These are phyloP conservation scores for Anthonomus grandis DNA, from an alignment of 1,140 invertebrate species.

Conservation along the genomic window DNA sequence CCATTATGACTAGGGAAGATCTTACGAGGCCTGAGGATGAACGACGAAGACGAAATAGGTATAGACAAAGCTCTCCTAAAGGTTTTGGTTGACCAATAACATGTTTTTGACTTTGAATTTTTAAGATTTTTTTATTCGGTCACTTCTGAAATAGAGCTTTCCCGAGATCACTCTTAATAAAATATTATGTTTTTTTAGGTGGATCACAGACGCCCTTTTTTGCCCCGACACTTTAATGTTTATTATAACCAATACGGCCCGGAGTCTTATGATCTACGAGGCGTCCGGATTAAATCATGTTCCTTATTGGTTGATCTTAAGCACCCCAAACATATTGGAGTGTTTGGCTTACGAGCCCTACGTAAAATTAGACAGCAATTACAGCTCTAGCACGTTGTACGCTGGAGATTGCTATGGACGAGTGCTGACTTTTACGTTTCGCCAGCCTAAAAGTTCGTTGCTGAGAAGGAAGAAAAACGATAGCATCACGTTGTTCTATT, in stretches of 20 bases:
- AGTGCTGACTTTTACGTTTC: slow-evolving; percentile 49
- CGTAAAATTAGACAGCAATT: neutral
- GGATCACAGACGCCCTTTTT: slow-evolving; percentile 58
- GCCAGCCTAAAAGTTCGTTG: slow-evolving; percentile 50
- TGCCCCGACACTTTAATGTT: slow-evolving; percentile 52
- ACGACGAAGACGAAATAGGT: slow-evolving; percentile 46
- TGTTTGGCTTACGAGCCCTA: slow-evolving; percentile 47
- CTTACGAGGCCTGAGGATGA: slow-evolving; percentile 36
- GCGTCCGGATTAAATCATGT: slow-evolving; percentile 52
- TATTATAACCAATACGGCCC: slow-evolving; percentile 51
- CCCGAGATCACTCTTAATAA: neutral
- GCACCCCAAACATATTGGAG: slow-evolving; percentile 52
- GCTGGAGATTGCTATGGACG: slow-evolving; percentile 53
- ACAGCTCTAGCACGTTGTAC: slow-evolving; percentile 46
- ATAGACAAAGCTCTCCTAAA: neutral
- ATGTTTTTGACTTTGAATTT: neutral
- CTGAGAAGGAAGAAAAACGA: slow-evolving; percentile 51
- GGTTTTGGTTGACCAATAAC: neutral
- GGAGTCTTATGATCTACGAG: slow-evolving; percentile 55
- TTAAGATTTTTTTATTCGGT: too few species aligned
- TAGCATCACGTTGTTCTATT: slow-evolving; percentile 53
- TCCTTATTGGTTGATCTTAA: slow-evolving; percentile 52
- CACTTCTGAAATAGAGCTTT: too few species aligned
- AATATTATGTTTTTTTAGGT: slow-evolving; percentile 37
- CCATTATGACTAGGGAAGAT: slow-evolving; percentile 48